Percentiles rank a stretch among this genome's conserved stretches.
Conservation (phyloP, 2,888 invertebrate species). For the Monopis laevigella region DNA sequence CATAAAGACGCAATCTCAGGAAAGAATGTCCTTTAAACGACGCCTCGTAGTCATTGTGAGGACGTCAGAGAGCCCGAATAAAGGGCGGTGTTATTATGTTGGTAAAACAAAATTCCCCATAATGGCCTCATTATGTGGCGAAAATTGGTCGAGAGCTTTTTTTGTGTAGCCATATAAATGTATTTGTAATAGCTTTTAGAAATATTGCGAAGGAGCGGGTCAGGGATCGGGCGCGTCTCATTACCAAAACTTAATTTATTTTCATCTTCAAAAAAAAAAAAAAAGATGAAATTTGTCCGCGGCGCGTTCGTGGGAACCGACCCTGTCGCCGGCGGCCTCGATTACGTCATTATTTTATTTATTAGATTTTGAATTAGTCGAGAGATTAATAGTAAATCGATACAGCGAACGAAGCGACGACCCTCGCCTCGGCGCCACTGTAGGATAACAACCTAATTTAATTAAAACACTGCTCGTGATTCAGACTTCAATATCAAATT, state of each 20-base stretch:
- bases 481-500: conserved; percentile 4
- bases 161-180: conserved; percentile 64
- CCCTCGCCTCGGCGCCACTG: conserved; percentile 3
- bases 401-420: conserved; percentile 28
- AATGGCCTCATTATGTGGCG: conserved; percentile 68
- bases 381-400: conserved; percentile 64
- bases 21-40: conserved; percentile 61
- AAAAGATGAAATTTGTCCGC: conserved; percentile 53
- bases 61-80: conserved; percentile 52
- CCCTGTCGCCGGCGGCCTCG: conserved; percentile 63
- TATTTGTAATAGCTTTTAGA: conserved; percentile 68
- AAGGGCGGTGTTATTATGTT: conserved; percentile 66
- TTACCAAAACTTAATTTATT: conserved; percentile 66
- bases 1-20: conserved; percentile 56
- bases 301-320: conserved; percentile 56
- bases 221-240: conserved; percentile 53
- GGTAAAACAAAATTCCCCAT: conserved; percentile 66
- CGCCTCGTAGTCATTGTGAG: conserved; percentile 46
- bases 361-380: conserved; percentile 62
- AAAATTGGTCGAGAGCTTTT: conserved; percentile 65
- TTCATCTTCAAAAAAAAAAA: conserved; percentile 32
- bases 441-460: conserved; percentile 11
- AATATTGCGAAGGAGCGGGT: conserved; percentile 62
- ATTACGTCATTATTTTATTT: conserved; percentile 67
- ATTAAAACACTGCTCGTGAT: conserved; percentile 10